Evolutionary conservation across 2,888 invertebrate species (phyloP), one percentile per base, ranked within the genome.

Genomic region (Andrena bucephala): DNA sequence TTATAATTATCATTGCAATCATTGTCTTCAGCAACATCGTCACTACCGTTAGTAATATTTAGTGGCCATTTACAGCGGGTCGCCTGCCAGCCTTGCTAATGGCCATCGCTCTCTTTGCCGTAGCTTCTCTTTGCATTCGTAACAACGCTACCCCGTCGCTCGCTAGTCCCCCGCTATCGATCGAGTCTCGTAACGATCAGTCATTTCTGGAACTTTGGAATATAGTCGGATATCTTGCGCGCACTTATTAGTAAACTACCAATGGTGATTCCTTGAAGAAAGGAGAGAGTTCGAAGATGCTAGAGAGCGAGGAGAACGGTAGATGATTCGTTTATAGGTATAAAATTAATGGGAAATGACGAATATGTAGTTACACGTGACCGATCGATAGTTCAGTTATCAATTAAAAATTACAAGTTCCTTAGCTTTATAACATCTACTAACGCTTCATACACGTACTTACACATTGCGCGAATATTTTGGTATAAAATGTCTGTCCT

Each of bases 401-500:
- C 65, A 86, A 80, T 87, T 82, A 77, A 77, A 77, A 89, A 20
- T 54, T 54, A n/a, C 54, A 54, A 81, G 71, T 85, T 42, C 31
- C 81, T 84, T 89, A 87, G 85, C 83, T 69, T 87, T 88, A 89
- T 77, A 89, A 87, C 84, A 89, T 63, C 83, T 85, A 89, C 84
- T 86, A 86, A 87, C 78, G 74, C 77, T 77, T 76, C 83, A 62
- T 89, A 87, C 79, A 84, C 63, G 78, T 84, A 89, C 76, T 87
- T 88, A 87, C 86, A 88, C 81, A 86, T 85, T 85, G 87, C 83
- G 85, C 87, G 84, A 87, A 86, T 90, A 87, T 89, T 90, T 91
- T 90, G 90, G 88, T 91, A 91, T 89, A 92, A 92, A 91, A 92
- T 90, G 89, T 89, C 88, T 84, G 86, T 88, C 70, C 65, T 80